Conservation (phyloP, 1,140 invertebrate genomes). For the Ceratitis capitata region DNA sequence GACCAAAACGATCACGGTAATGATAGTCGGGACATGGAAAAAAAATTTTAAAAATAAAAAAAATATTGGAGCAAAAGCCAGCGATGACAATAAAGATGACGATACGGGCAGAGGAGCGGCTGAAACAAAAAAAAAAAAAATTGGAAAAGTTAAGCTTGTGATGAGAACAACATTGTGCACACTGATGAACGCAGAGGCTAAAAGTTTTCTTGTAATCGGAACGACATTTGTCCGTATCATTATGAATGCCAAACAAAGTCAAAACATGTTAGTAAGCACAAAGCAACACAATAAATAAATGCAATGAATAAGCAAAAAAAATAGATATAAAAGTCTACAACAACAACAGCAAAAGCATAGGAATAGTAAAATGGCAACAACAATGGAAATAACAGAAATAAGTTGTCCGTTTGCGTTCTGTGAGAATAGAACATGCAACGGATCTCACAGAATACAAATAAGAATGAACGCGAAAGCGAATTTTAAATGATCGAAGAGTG, state of each 20-base stretch:
- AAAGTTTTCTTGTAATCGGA: neutral
- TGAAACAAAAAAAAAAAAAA: no score
- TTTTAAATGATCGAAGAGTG: slow-evolving; percentile 37
- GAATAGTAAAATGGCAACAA: neutral
- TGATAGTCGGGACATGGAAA: neutral
- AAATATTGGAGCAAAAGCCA: neutral
- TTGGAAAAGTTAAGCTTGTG: neutral
- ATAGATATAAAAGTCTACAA: neutral
- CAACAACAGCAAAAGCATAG: neutral
- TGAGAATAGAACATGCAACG: slow-evolving; percentile 30
- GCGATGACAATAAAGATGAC: neutral
- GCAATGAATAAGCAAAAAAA: neutral
- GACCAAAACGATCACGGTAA: slow-evolving; percentile 13
- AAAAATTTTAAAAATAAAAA: neutral
- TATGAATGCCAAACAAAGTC: slow-evolving; percentile 64
- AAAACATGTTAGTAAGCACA: slow-evolving; percentile 59
- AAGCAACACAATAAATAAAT: slow-evolving; percentile 31
- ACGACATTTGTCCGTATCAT: slow-evolving; percentile 46
- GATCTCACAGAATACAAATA: slow-evolving; percentile 39
- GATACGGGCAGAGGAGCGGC: neutral
- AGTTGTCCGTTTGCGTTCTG: slow-evolving; percentile 10
- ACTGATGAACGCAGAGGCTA: neutral
- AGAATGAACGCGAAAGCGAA: slow-evolving; percentile 9
- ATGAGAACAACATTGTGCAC: neutral
- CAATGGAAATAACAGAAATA: slow-evolving; percentile 25